These are phyloP conservation scores for Loxodonta africana DNA, from an alignment of 2,113 vertebrate species.

Conservation along the genomic window DNA sequence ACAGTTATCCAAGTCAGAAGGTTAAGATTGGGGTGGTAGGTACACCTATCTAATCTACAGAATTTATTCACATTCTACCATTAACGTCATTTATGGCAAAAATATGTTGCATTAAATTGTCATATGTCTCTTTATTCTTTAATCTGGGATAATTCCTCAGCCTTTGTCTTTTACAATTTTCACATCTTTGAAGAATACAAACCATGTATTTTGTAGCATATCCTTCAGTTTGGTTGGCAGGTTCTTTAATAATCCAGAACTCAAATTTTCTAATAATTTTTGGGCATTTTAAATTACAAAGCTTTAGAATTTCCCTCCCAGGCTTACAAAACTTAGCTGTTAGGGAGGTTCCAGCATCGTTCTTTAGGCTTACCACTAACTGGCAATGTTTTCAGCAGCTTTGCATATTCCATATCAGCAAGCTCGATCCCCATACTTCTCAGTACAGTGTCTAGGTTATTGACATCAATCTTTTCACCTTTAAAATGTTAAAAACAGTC, in stretches of 20 bases:
- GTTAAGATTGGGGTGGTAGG: background rate
- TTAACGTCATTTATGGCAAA: background rate
- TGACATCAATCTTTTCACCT: conserved; percentile 57
- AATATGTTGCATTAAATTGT: background rate
- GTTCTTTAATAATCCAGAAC: background rate
- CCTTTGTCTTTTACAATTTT: background rate
- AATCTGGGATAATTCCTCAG: background rate
- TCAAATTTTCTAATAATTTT: background rate
- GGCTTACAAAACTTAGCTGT: background rate
- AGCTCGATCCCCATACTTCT: conserved; percentile 48
- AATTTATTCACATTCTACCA: background rate
- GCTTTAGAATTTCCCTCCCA: background rate
- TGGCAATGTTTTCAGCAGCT: conserved; percentile 50
- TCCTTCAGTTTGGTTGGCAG: background rate
- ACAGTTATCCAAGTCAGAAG: background rate
- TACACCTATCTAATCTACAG: background rate
- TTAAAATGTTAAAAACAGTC: background rate
- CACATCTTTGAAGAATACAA: background rate
- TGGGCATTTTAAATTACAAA: background rate
- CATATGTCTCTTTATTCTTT: background rate
- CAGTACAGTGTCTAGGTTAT: conserved; percentile 36
- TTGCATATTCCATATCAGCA: background rate
- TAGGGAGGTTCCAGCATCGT: background rate
- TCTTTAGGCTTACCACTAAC: conserved; percentile 45
- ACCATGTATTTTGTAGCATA: background rate